These are phyloP conservation scores for Athene noctua DNA, from an alignment of 2,113 vertebrate species.

Conservation along the genomic window DNA sequence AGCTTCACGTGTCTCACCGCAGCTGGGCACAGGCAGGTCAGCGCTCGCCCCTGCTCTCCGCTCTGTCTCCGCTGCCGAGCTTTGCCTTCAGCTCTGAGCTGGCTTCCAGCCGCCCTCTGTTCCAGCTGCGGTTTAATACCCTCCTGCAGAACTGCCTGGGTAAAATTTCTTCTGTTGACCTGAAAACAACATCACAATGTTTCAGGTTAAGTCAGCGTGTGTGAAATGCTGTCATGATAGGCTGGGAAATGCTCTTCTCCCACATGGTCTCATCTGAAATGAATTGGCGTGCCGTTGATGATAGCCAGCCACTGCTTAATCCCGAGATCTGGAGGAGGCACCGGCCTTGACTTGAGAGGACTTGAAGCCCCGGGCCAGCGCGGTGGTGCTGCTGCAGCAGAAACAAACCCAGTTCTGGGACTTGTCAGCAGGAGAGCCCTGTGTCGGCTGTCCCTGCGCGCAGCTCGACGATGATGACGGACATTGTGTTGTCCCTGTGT, in stretches of 20 bases:
- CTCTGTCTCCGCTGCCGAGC: not conserved
- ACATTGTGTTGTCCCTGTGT: not conserved
- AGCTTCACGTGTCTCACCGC: accelerated
- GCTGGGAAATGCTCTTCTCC: not conserved
- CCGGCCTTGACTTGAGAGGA: not conserved
- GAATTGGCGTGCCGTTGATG: not conserved
- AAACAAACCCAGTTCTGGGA: not conserved
- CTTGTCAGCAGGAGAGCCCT: accelerated
- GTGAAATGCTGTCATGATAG: accelerated
- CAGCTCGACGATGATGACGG: not conserved
- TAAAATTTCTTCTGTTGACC: not conserved
- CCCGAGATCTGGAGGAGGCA: not conserved
- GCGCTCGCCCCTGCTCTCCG: accelerated
- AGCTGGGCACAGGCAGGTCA: not conserved
- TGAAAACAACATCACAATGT: not conserved
- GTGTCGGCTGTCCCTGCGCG: not conserved
- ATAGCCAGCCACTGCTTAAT: not conserved
- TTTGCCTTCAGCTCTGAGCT: not conserved
- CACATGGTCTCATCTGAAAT: accelerated
- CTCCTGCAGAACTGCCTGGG: not conserved
- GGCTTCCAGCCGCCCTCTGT: not conserved
- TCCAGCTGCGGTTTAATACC: not conserved
- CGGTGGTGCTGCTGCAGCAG: not conserved
- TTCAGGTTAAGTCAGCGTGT: not conserved
- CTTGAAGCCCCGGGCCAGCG: not conserved